phyloP scores from a whole-genome alignment of 2,797 vertebrate genomes.

The Spinus pinus region DNA sequence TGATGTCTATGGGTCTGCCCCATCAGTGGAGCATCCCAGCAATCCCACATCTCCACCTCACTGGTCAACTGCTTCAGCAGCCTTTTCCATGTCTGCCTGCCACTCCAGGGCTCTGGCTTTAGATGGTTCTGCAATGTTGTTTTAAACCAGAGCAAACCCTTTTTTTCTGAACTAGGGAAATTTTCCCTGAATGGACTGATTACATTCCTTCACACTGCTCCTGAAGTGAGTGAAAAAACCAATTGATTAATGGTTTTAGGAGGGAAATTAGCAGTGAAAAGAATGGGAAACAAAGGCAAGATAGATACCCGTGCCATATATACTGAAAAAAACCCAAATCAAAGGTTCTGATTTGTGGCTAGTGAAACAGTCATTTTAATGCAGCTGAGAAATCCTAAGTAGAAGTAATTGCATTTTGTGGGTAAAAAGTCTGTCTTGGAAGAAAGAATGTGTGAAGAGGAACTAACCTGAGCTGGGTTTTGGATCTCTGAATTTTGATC shows the following conservation, averaged over 20 bases:
- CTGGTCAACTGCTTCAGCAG: not conserved
- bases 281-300: not conserved
- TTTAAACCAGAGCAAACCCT: not conserved
- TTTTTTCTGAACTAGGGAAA: not conserved
- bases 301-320: not conserved
- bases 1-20: not conserved
- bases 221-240: not conserved
- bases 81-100: not conserved
- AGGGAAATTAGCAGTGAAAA: not conserved
- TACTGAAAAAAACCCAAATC: not conserved
- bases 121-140: not conserved
- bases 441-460: not conserved
- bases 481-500: not conserved
- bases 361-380: not conserved
- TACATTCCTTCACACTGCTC: not conserved
- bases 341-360: not conserved
- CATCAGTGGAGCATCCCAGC: accelerated
- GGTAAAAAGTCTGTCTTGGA: not conserved
- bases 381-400: not conserved
- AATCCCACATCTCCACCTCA: accelerated
- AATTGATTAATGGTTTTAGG: not conserved
- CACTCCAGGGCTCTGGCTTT: not conserved
- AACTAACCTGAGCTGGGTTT: not conserved
- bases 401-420: not conserved
- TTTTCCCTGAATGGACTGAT: not conserved